phyloP scores from a whole-genome alignment of 2,797 vertebrate genomes.

The Corythornis leucogaster region DNA sequence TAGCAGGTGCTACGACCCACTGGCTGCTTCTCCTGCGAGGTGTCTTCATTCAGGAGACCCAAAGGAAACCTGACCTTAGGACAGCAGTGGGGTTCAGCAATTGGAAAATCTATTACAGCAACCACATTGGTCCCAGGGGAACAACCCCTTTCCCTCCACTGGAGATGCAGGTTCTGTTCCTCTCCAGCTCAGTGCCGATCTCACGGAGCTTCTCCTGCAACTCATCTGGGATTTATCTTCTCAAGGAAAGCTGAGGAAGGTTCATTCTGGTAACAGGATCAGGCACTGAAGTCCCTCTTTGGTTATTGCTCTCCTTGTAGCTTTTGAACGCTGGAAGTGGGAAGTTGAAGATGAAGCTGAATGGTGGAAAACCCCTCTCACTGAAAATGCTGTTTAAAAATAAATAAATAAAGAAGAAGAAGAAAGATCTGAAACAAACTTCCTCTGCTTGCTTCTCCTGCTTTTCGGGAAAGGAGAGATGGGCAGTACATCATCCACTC shows the following conservation, averaged over 20 bases:
- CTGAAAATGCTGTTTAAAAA: not conserved
- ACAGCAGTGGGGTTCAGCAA: not conserved
- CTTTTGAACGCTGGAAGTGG: not conserved
- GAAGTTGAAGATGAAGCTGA: not conserved
- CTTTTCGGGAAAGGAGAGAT: not conserved
- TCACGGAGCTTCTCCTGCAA: accelerated
- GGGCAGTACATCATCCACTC: accelerated
- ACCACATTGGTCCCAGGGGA: not conserved
- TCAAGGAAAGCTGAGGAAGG: not conserved
- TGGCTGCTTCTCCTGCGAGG: not conserved
- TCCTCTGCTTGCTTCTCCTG: not conserved
- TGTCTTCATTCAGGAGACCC: not conserved
- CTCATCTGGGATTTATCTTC: not conserved
- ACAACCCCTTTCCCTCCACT: accelerated
- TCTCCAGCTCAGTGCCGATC: not conserved
- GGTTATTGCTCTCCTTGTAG: not conserved
- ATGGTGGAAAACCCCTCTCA: constrained; percentile 26
- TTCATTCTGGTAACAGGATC: not conserved
- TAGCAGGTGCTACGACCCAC: not conserved
- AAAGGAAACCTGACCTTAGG: not conserved
- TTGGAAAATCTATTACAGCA: not conserved
- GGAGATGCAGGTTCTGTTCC: not conserved
- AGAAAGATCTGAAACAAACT: not conserved
- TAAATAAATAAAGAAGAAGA: not conserved
- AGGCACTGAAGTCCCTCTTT: not conserved